A percentile compares a stretch with the other conserved stretches of the same genome.
Conservation (phyloP, 2,113 vertebrate genomes). For the Stercorarius parasiticus region DNA sequence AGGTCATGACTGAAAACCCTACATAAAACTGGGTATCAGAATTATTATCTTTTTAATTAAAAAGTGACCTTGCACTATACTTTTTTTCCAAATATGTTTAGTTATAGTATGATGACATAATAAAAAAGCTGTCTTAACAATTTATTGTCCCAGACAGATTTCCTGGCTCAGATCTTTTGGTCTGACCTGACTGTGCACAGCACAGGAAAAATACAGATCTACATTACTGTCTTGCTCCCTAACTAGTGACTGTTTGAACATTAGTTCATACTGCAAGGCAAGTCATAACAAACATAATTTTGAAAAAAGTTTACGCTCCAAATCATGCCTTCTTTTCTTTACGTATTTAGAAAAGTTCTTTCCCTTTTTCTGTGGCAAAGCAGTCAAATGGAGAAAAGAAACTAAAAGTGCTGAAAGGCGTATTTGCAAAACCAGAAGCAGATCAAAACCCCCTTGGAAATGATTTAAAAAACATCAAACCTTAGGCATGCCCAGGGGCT, state of each 20-base stretch:
- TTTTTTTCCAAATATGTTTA: not conserved
- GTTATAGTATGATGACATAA: not conserved
- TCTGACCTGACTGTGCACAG: not conserved
- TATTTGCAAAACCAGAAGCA: not conserved
- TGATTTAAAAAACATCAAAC: rapidly evolving
- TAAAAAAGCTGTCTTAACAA: not conserved
- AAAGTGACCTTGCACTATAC: not conserved
- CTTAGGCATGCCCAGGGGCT: not conserved
- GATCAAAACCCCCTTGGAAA: not conserved
- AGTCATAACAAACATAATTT: not conserved
- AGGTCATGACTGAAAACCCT: not conserved
- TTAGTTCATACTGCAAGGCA: not conserved
- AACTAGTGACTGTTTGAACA: not conserved
- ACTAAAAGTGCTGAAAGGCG: not conserved
- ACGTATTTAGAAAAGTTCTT: not conserved
- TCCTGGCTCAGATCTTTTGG: not conserved
- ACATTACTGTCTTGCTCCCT: not conserved
- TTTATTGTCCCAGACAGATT: not conserved
- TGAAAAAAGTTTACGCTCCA: not conserved
- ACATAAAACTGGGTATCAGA: not conserved
- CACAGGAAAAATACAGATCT: not conserved
- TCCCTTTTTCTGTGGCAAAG: not conserved
- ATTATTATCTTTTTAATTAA: not conserved
- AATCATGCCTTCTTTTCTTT: not conserved
- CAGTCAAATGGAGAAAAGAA: not conserved